Percentiles rank a stretch among this genome's conserved stretches.
These are phyloP conservation scores for Lamellibrachia satsuma DNA, from an alignment of 2,888 invertebrate species.

Conservation along the genomic window DNA sequence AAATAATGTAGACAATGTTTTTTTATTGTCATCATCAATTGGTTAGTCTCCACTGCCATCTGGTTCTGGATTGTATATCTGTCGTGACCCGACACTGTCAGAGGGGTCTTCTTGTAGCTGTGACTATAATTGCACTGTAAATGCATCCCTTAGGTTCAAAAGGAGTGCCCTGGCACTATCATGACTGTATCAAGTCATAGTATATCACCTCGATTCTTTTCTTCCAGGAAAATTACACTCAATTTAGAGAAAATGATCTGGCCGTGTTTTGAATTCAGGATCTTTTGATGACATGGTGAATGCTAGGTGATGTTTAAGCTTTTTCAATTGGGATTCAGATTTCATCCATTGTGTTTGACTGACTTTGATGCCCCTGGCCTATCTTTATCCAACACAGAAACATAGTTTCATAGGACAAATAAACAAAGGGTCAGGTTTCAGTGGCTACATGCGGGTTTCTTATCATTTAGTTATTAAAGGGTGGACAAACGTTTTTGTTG, in stretches of 20 bases:
- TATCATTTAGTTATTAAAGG: background rate
- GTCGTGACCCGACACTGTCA: background rate
- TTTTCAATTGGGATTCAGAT: background rate
- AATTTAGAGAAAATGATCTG: background rate
- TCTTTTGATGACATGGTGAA: background rate
- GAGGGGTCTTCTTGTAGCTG: background rate
- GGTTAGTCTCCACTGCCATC: background rate
- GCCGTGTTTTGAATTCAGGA: background rate
- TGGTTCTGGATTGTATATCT: background rate
- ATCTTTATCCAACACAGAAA: background rate
- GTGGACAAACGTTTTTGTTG: background rate
- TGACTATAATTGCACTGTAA: background rate
- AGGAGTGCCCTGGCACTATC: background rate
- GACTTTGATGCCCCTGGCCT: background rate
- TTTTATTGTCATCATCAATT: background rate
- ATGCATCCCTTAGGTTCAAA: background rate
- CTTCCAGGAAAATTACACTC: background rate
- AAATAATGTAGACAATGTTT: no score
- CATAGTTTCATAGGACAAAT: background rate
- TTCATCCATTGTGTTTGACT: background rate
- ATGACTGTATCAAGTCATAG: background rate
- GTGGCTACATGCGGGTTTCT: background rate
- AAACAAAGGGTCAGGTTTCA: background rate
- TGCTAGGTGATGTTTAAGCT: background rate
- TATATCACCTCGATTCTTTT: background rate